Evolutionary conservation across 2,888 invertebrate genomes (phyloP), one percentile per base, ranked within the genome.

Genomic region (Heliconius erato): DNA sequence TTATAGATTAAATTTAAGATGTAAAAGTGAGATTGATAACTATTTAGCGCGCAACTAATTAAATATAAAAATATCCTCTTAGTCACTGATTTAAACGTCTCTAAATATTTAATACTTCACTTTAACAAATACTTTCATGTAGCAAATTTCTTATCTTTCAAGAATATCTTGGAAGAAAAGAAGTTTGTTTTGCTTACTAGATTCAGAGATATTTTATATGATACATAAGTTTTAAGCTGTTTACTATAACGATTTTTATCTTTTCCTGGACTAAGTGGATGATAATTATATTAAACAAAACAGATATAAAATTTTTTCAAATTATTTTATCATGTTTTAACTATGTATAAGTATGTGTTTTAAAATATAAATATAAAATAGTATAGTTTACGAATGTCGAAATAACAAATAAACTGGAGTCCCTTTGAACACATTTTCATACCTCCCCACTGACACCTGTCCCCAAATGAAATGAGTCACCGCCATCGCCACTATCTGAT

Each of bases 391-490:
- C 63, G 35, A 78, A 82, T 72, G 63, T 74, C 68, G 67, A 63
- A 72, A 59, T 68, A 79, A 35, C 77, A 79, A 79, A 80, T 76
- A 79, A 74, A 82, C 49, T 40, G 81, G 74, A 69, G 72, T 72
- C 81, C 72, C 74, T 77, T n/a, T 71, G 79, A 82, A 81, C 82
- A 81, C 74, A 80, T 82, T 80, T 82, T 84, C 85, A 86, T 87
- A 85, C 85, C 86, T 85, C 86, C 85, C 87, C 86, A 85, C 86
- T 88, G 86, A 87, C 89, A 89, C 90, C 88, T 87, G 87, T 85
- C 87, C 84, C 82, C 83, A 85, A 87, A 87, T 86, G 82, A 86
- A 88, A 88, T 91, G 91, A 91, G 83, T 91, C 91, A 91, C 87
- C 84, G 81, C 83, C 91, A 91, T 87, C 84, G 81, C 83, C 74